These are phyloP conservation scores for Euplagia quadripunctaria DNA, from an alignment of 2,888 invertebrate genomes.

Conservation along the genomic window DNA sequence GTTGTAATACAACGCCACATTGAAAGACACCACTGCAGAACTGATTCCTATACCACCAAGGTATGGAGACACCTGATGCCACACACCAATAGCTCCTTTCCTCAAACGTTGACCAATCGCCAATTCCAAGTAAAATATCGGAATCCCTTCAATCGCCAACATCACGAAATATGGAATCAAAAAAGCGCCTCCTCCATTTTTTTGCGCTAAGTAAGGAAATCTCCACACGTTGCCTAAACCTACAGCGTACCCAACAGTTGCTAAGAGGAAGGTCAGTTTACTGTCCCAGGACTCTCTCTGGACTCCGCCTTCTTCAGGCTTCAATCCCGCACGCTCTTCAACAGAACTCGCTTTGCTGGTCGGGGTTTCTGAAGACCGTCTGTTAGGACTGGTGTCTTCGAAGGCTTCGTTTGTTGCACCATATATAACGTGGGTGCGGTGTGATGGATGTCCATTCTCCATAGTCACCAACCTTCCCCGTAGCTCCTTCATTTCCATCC, in stretches of 20 bases:
- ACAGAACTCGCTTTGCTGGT: conserved; percentile 89
- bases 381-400: conserved; percentile 83
- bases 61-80: conserved; percentile 97
- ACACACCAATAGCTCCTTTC: conserved; percentile 97
- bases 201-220: conserved; percentile 97
- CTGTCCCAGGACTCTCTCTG: conserved; percentile 97
- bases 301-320: conserved; percentile 91
- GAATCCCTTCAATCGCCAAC: conserved; percentile 97
- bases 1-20: conserved; percentile 98
- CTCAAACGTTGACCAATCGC: conserved; percentile 97
- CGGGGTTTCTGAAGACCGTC: conserved; percentile 76
- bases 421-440: conserved; percentile 89
- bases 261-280: conserved; percentile 96
- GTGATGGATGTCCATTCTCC: conserved; percentile 89
- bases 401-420: conserved; percentile 96
- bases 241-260: conserved; percentile 98
- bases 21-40: conserved; percentile 98
- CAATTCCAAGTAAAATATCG: conserved; percentile 98
- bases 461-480: conserved; percentile 92
- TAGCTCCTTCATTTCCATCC: conserved; percentile 95
- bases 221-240: conserved; percentile 98
- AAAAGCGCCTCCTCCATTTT: conserved; percentile 98
- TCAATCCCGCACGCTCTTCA: conserved; percentile 89
- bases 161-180: conserved; percentile 98
- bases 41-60: conserved; percentile 96